Base-by-base conservation (phyloP, 2,113 vertebrate genomes). In the Pseudopodoces humilis region DNA sequence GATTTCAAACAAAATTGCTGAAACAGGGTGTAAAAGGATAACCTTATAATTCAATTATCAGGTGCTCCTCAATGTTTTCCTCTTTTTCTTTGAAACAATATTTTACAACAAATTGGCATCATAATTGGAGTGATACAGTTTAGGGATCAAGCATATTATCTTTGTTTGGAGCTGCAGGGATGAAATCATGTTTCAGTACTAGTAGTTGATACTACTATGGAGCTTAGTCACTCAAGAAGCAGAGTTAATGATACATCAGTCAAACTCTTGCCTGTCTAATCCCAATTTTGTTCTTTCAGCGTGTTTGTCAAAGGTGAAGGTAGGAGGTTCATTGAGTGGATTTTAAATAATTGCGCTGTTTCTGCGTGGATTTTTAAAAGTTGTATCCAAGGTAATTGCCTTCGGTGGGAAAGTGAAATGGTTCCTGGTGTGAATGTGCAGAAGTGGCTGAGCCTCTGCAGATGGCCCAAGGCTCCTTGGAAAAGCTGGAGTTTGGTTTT, bases 241-340 rank as follows among this genome's bases (percentile, higher is more conserved):
- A 83, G 60, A 62, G 7, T 81, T 79, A 94, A 86, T 76, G 93
- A 79, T 67, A 59, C 69, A 78, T 91, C 85, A 85, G 23, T 95
- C 91, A 95, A 92, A 62, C 68, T 56, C 79, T 59, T 56, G 58
- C 49, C 88, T 76, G 24, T 74, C 67, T 67, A 83, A 94, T 93
- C 64, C 82, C 39, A 24, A 5, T 90, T 88, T 64, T 90, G 68
- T 70, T 96, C 95, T 78, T 83, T 63, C 53, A 37, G 52, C 0
- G 0, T 80, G 68, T 90, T 93, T 92, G 90, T 81, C 93, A 83
- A 18, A 94, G 88, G 63, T 90, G 79, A 64, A 92, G 75, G 92
- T 90, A 75, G 93, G 95, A 95, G 83, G 79, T 90, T 96, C 85
- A 91, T 83, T 96, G 90, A 94, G 79, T 68, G 82, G 80, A 60